Base-by-base conservation (phyloP, 2,888 invertebrate species). In the Helleia helle region DNA sequence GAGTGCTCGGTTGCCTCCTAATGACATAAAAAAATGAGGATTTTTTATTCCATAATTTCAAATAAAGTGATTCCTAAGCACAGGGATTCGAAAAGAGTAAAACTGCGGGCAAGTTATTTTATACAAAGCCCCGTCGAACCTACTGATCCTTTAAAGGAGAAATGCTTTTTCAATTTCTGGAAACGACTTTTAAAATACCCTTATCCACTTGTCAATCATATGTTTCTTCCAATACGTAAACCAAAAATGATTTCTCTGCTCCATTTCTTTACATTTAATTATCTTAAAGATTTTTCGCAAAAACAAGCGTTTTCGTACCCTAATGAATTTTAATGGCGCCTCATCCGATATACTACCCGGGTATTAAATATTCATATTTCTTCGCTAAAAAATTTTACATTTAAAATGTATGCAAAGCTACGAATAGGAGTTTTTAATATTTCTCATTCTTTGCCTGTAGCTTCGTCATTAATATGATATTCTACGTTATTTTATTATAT, bases 181-280 rank as follows among this genome's bases (percentile, higher is more conserved):
- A 15, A 34, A 39, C 24, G 39, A 31, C 30, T 30, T 36, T 36
- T 36, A 24, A 22, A 25, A 18, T 36, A 22, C 22, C 18, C 7
- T 12, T 34, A 34, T 22, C 31, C 8, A 22, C 22, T 31, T 12
- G 12, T 34, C 12, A 34, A 34, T 13, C 34, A 22, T 15, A 15
- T 12, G 8, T 18, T 22, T 11, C 9, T 11, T 5, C 18, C 12
- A 12, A 34, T 22, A 8, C 18, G 34, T 11, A 34, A 34, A 3
- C 12, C 12, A 8, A 11, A 8, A 22, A 34, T 34, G 18, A 34
- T 34, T 22, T 22, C 22, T 22, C n/a, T 8, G 22, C 22, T 22
- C 22, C 5, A 6, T 5, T 22, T 22, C 22, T 7, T n/a, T 8
- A 7, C 22, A 18, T 29, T 29, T 29, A 29, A 31, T 18, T 18